Evolutionary conservation across 1,140 invertebrate species (phyloP).

Genomic region (Holcopasites calliopsidis): DNA sequence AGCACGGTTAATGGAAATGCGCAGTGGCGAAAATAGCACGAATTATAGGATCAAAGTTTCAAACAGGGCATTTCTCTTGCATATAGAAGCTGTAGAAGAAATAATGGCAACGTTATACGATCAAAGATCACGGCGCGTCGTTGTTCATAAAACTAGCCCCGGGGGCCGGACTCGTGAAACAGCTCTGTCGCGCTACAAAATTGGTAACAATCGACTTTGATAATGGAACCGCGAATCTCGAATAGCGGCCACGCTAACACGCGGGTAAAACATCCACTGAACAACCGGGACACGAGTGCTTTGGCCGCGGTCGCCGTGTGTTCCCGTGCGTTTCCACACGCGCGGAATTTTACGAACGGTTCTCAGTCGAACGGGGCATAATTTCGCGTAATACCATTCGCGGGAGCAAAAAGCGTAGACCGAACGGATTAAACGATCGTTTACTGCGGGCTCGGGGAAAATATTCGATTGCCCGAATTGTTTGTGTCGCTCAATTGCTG

Average conservation of each 20-base stretch:
- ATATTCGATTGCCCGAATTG: slow-evolving; percentile 9
- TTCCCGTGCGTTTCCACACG: neutral
- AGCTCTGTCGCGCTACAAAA: neutral
- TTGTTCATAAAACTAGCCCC: neutral
- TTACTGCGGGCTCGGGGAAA: neutral
- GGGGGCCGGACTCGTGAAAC: neutral
- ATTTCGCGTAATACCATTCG: neutral
- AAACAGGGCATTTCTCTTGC: neutral
- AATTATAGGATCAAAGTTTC: neutral
- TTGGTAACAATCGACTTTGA: neutral
- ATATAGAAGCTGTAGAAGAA: neutral
- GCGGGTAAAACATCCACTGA: neutral
- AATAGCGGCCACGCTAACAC: neutral
- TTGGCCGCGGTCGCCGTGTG: neutral
- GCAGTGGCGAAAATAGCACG: neutral
- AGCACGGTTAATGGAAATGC: neutral
- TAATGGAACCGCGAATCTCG: neutral
- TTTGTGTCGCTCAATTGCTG: neutral
- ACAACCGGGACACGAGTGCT: neutral
- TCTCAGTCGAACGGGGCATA: neutral
- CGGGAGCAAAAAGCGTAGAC: neutral
- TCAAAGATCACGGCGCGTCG: too few relatives aligned
- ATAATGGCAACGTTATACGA: neutral
- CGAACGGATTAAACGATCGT: neutral
- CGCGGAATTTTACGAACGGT: too few relatives aligned